These are phyloP conservation scores for Brachionus calyciflorus DNA, from an alignment of 1,140 invertebrate genomes.

Conservation along the genomic window DNA sequence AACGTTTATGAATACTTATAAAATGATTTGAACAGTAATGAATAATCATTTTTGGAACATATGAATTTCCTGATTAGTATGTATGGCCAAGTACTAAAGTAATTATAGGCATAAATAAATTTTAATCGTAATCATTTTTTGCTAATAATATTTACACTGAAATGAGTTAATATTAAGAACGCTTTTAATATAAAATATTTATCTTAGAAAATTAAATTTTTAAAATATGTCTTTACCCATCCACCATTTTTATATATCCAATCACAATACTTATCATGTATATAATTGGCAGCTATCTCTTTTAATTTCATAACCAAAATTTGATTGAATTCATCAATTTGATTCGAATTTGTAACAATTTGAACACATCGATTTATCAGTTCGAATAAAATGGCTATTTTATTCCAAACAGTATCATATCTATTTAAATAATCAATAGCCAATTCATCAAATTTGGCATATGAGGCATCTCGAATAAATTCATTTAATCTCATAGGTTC, in stretches of 20 bases:
- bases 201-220: background rate
- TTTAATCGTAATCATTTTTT: no score
- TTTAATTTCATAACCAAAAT: constrained; percentile 13
- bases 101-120: no score
- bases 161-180: no score
- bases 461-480: background rate
- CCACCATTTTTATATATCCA: constrained; percentile 42
- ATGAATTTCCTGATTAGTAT: no score
- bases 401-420: constrained; percentile 28
- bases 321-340: background rate
- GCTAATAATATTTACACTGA: no score
- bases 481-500: background rate
- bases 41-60: no score
- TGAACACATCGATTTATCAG: constrained; percentile 17
- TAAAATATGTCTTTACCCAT: constrained; percentile 7
- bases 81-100: no score
- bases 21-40: no score
- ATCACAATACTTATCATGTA: constrained; percentile 33
- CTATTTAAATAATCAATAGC: constrained; percentile 12
- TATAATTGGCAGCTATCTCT: constrained; percentile 35
- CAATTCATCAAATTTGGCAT: constrained; percentile 29
- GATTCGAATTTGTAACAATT: background rate
- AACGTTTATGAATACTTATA: no score
- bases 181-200: no score
- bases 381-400: constrained; percentile 34